Evolutionary conservation across 2,113 vertebrate genomes (phyloP), one percentile per base, ranked within the genome.

Genomic region (Cichladusa arquata): DNA sequence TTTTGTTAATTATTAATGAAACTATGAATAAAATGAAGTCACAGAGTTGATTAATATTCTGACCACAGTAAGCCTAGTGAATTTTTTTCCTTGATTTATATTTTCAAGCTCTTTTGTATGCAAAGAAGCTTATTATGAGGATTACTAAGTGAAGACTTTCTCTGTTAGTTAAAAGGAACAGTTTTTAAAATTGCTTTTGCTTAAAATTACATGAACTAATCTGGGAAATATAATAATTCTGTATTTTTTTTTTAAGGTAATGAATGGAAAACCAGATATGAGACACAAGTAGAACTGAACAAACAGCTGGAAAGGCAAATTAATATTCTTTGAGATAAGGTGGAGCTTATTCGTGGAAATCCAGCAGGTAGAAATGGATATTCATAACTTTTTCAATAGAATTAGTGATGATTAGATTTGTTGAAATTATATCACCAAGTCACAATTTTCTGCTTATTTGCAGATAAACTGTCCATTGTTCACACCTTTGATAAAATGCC

Each of bases 251-350:
- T 72, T 57, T 78, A 88, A 98, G 98, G 96, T 82, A 98, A 97
- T 95, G 98, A 99, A 93, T 99, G 99, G 99, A 99, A 98, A 97
- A 98, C 98, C 10, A 98, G 98, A 86, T 99, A 98, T 65, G 98
- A 99, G 92, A 98, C 98, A 9, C 98, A 99, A 97, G 62, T 96
- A 69, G 99, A 99, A 96, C 38, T 99, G 45, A 99, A 99, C 56
- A 97, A 97, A 85, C 98, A 99, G 81, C 76, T 99, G 88, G 96
- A 98, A 90, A 98, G 98, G n/a, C 99, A 99, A 94, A 98, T 98
- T 84, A 65, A 92, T 62, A 93, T 97, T 66, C 96, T 99, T 65
- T 95, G 79, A 80, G 97, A 98, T 87, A 98, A 98, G 90, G 96
- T 98, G 92, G 98, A 98, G 67, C 95, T 97, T 91, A 89, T 98